Conservation (phyloP, 2,888 invertebrate genomes). For the Aspidapion aeneum region DNA sequence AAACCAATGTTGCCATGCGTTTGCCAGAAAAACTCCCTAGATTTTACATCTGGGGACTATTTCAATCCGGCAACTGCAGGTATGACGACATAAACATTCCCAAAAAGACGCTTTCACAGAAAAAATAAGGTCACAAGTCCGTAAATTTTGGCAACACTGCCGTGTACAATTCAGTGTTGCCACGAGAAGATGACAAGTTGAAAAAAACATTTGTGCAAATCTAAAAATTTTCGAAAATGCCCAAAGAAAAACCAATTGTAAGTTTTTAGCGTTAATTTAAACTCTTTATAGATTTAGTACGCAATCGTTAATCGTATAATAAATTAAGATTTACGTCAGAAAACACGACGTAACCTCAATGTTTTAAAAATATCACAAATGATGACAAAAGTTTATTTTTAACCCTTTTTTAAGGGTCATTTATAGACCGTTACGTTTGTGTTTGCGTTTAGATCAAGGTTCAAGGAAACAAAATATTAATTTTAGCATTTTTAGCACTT, state of each 20-base stretch:
- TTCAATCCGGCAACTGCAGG: too few species aligned
- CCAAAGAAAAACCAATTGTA: constrained; percentile 38
- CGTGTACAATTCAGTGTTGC: too few species aligned
- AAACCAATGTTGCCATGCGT: not conserved
- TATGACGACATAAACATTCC: too few species aligned
- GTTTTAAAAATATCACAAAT: constrained; percentile 27
- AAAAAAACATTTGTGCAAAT: not conserved
- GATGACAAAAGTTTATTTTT: constrained; percentile 37
- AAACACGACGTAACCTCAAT: constrained; percentile 37
- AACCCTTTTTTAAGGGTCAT: not conserved
- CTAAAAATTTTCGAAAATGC: constrained; percentile 27
- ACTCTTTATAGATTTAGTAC: not conserved
- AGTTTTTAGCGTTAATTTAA: constrained; percentile 19
- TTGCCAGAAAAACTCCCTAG: not conserved
- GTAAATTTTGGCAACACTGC: too few species aligned
- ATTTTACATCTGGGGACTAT: too few species aligned
- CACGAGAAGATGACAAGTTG: not conserved
- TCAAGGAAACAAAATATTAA: too few species aligned
- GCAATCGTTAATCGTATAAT: not conserved
- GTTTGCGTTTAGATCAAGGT: not conserved
- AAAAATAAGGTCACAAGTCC: too few species aligned
- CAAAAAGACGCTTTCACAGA: too few species aligned
- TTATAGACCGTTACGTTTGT: not conserved
- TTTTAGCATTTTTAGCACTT: too few species aligned
- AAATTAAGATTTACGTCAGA: not conserved